Percentiles rank a stretch among this genome's conserved stretches.
phyloP scores from a whole-genome alignment of 2,888 invertebrate genomes.

The Apamea anceps region DNA sequence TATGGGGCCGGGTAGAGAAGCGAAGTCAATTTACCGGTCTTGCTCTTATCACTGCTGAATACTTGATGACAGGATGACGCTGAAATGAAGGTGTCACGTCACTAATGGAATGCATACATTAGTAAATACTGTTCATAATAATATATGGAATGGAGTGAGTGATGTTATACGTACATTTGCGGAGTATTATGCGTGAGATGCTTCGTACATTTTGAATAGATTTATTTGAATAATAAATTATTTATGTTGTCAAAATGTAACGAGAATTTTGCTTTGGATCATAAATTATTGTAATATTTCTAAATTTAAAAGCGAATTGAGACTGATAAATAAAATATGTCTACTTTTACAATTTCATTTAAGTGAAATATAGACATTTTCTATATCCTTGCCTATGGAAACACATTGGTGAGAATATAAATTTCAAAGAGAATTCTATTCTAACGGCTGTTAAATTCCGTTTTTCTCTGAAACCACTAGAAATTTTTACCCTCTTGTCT shows the following conservation, averaged over 20 bases:
- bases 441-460: neutral
- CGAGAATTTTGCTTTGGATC: neutral
- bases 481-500: constrained; percentile 34
- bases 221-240: constrained; percentile 21
- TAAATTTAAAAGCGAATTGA: neutral
- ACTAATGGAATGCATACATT: constrained; percentile 47
- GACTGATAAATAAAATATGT: neutral
- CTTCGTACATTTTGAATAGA: constrained; percentile 4
- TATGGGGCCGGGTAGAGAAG: constrained; percentile 95
- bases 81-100: constrained; percentile 79
- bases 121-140: constrained; percentile 3
- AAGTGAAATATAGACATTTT: neutral
- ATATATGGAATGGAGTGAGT: constrained; percentile 5
- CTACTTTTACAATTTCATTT: neutral
- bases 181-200: constrained; percentile 21
- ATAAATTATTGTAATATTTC: neutral
- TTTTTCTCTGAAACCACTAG: constrained; percentile 17
- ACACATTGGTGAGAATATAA: constrained; percentile 13
- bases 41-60: constrained; percentile 94
- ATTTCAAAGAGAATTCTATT: constrained; percentile 14
- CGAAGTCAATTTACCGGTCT: constrained; percentile 95
- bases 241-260: constrained; percentile 10
- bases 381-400: neutral
- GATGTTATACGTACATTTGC: constrained; percentile 15
- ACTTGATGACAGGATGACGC: constrained; percentile 94